Percentiles rank a stretch among this genome's conserved stretches.
Evolutionary conservation across 2,797 vertebrate species (phyloP).

Genomic region (Leptodactylus fallax): DNA sequence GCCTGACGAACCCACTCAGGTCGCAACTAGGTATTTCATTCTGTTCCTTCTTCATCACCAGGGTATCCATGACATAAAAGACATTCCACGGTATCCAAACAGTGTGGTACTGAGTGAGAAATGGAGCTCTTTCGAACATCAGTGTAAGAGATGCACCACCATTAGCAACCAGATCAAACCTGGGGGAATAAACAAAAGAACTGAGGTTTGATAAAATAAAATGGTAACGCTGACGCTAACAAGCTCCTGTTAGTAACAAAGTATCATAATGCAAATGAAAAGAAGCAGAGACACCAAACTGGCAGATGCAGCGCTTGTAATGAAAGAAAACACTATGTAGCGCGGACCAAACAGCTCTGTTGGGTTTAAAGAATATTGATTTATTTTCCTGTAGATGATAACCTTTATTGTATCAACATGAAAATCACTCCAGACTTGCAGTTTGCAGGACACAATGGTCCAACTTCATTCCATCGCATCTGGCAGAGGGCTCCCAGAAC

Average conservation of each 20-base stretch:
- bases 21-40: conserved; percentile 96
- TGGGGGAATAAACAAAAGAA: conserved; percentile 66
- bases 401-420: conserved; percentile 61
- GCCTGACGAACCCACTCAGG: conserved; percentile 90
- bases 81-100: conserved; percentile 98
- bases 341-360: conserved; percentile 27
- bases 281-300: conserved; percentile 6
- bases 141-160: conserved; percentile 92
- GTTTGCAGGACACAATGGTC: conserved; percentile 48
- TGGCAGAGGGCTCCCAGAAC: conserved; percentile 57
- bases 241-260: neutral
- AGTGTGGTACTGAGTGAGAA: conserved; percentile 87
- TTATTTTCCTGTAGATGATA: conserved; percentile 56
- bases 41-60: conserved; percentile 96
- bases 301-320: conserved; percentile 49
- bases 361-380: conserved; percentile 58
- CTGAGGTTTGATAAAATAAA: conserved; percentile 6
- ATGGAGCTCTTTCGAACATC: conserved; percentile 90
- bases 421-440: conserved; percentile 50
- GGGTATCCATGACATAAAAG: conserved; percentile 95
- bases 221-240: neutral
- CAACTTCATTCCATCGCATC: conserved; percentile 56
- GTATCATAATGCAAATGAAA: conserved; percentile 33
- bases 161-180: conserved; percentile 96
- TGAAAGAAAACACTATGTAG: conserved; percentile 27